Conservation (phyloP, 2,888 invertebrate species). For the Norana najaformis region DNA sequence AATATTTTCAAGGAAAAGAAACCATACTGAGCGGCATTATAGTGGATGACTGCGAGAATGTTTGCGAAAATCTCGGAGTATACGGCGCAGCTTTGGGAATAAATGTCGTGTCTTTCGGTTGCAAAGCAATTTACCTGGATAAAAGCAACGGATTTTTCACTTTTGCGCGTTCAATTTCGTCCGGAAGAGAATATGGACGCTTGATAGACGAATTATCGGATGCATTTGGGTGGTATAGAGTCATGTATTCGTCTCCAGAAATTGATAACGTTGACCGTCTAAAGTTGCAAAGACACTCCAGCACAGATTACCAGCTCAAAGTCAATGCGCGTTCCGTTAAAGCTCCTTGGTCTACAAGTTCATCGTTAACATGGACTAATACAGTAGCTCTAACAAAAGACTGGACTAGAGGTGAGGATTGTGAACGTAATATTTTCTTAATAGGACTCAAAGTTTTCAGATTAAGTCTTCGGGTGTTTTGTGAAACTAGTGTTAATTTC, state of each 20-base stretch:
- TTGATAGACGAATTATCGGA: neutral
- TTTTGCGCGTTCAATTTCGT: neutral
- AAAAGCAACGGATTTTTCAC: neutral
- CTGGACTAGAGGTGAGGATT: neutral
- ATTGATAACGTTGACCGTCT: neutral
- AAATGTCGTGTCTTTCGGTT: neutral
- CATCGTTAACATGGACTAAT: neutral
- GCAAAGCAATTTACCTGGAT: neutral
- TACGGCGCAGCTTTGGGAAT: neutral
- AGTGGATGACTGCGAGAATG: neutral
- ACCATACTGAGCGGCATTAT: neutral
- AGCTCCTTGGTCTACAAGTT: neutral
- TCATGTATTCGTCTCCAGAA: neutral
- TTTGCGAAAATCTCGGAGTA: neutral
- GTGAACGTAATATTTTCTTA: no score
- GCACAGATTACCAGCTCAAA: neutral
- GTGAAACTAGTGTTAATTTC: no score
- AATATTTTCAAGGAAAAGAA: neutral
- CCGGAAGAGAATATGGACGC: neutral
- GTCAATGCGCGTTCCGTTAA: neutral
- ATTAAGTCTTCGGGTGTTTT: no score
- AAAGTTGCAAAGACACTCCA: neutral
- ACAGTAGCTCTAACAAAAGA: neutral
- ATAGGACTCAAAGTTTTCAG: no score
- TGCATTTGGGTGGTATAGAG: neutral